Evolutionary conservation across 2,888 invertebrate species (phyloP), one percentile per base, ranked within the genome.

Genomic region (Spicauda simplicius): DNA sequence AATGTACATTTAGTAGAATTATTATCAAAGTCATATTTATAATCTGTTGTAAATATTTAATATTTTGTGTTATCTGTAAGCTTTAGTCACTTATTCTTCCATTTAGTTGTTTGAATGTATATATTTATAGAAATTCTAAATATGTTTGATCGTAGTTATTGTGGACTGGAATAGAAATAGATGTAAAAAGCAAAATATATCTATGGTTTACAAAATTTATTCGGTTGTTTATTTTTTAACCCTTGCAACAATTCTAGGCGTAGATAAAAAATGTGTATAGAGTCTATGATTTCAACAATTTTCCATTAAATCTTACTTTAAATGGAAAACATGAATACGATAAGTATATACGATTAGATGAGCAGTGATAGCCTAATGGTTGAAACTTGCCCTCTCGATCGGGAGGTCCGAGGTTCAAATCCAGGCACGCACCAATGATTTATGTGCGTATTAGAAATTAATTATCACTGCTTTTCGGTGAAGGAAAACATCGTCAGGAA

Each of bases 81-180:
- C 52, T 33, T 33, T 12, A 64, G 64, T 64, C 64, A 64, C 16
- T 57, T 57, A 18, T 50, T 57, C 64, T 64, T 64, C 64, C 65
- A 59, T 18, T 59, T 59, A 33, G 33, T 41, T 53, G 41, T 41
- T 33, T 53, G 10, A 30, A 25, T 56, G 56, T 57, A 50, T 59
- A 61, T 61, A 64, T 53, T 54, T 65, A 65, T 64, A 58, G 41
- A 65, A 65, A 54, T 58, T 61, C 52, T 64, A 65, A 65, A 18
- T 41, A 52, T 54, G 53, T 65, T 65, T 64, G 50, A 1, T 59
- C 14, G 10, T 62, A 65, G 65, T 57, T 64, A 25, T 25, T 16
- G 41, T 64, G 18, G 65, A 65, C 65, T 65, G 58, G 53, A 53
- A 5, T 65, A 65, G 58, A 45, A 54, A 30, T 65, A 65, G 53